Evolutionary conservation across 2,797 vertebrate species (phyloP).

Genomic region (Myiotriccus ornatus): DNA sequence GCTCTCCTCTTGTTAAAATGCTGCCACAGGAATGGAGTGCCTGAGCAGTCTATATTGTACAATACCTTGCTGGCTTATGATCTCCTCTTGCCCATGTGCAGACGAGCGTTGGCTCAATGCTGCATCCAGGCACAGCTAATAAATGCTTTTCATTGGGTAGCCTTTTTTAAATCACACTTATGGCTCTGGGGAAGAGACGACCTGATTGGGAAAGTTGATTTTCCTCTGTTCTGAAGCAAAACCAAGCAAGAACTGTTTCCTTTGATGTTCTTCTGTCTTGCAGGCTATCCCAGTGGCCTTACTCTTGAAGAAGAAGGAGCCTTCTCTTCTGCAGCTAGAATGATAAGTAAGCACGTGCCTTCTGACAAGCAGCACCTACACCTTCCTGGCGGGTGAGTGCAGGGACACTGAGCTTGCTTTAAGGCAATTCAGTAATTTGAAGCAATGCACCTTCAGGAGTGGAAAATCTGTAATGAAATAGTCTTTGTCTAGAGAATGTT

Average conservation of each 20-base stretch:
- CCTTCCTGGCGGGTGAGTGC: neutral
- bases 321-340: neutral
- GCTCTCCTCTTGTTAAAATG: rapidly evolving
- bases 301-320: neutral
- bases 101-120: neutral
- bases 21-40: neutral
- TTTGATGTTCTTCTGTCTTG: neutral
- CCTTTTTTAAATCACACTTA: neutral
- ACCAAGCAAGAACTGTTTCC: neutral
- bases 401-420: neutral
- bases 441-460: neutral
- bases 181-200: neutral
- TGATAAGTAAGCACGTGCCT: neutral
- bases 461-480: neutral
- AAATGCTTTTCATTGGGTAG: neutral
- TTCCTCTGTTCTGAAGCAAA: neutral
- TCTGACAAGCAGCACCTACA: neutral
- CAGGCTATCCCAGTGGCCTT: neutral
- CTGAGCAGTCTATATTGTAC: neutral
- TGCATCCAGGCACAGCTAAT: neutral
- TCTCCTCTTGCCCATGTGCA: neutral
- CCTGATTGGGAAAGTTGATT: neutral
- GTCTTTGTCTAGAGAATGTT: neutral
- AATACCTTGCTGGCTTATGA: neutral
- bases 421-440: neutral